phyloP scores from a whole-genome alignment of 2,888 invertebrate species.

The Drosophila atripex region DNA sequence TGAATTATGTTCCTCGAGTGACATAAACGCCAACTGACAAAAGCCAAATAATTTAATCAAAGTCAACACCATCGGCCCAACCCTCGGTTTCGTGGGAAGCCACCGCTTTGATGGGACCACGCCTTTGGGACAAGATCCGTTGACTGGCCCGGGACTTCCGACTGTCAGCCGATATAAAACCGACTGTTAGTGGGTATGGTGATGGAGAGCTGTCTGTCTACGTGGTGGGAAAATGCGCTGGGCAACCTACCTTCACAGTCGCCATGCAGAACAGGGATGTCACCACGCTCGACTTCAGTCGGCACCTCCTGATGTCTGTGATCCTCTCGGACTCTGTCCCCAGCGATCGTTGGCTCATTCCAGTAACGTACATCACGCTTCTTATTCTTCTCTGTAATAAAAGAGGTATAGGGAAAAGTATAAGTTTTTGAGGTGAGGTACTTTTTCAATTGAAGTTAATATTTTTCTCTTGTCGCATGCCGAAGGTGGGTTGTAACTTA shows the following conservation, averaged over 20 bases:
- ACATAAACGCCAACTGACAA: slow-evolving; percentile 62
- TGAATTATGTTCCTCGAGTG: slow-evolving; percentile 65
- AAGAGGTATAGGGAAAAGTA: background rate
- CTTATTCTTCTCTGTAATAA: slow-evolving; percentile 82
- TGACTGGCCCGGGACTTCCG: slow-evolving; percentile 58
- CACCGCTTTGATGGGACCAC: slow-evolving; percentile 30
- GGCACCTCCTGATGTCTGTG: slow-evolving; percentile 79
- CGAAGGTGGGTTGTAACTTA: slow-evolving; percentile 49
- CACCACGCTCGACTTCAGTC: slow-evolving; percentile 86
- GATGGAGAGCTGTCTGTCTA: slow-evolving; percentile 2
- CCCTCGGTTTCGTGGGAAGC: slow-evolving; percentile 17
- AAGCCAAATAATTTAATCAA: slow-evolving; percentile 58
- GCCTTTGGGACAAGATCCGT: slow-evolving; percentile 54
- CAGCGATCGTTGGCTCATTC: slow-evolving; percentile 75
- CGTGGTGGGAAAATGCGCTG: background rate
- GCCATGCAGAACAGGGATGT: slow-evolving; percentile 87
- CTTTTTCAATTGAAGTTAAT: background rate
- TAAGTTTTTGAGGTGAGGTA: background rate
- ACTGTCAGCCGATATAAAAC: slow-evolving; percentile 28
- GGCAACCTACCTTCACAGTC: slow-evolving; percentile 85
- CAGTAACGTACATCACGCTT: slow-evolving; percentile 84
- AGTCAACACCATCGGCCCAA: slow-evolving; percentile 28
- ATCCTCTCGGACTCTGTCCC: slow-evolving; percentile 71
- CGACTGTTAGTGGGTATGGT: slow-evolving; percentile 21
- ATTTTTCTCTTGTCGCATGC: background rate